A percentile compares a stretch with the other conserved stretches of the same genome.
These are phyloP conservation scores for Meteorus colon DNA, from an alignment of 2,888 invertebrate species.

Conservation along the genomic window DNA sequence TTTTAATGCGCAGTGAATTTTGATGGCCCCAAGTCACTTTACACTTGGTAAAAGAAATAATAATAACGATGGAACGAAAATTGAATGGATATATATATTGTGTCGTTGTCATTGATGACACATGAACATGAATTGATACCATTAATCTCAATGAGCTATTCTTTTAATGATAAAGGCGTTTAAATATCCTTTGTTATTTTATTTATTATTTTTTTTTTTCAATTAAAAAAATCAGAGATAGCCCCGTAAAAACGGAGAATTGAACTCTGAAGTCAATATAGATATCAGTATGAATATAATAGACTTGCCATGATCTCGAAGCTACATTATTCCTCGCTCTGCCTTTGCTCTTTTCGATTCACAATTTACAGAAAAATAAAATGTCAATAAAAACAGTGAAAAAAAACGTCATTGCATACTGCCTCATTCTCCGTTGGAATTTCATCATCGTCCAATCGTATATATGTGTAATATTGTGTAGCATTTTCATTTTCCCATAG, in stretches of 20 bases:
- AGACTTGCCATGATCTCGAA: not conserved
- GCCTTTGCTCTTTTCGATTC: not conserved
- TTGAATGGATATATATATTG: not conserved
- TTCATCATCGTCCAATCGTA: conserved; percentile 35
- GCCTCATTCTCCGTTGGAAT: conserved; percentile 38
- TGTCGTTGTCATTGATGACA: not conserved
- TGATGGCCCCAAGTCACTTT: not conserved
- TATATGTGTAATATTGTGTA: not conserved
- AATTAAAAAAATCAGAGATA: not conserved
- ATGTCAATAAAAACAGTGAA: conserved; percentile 13
- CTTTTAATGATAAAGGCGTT: not conserved
- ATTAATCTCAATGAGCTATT: not conserved
- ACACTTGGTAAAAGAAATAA: not conserved
- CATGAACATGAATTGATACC: not conserved
- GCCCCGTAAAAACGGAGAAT: not conserved
- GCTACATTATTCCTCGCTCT: not conserved
- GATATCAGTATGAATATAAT: not conserved
- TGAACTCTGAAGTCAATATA: not conserved
- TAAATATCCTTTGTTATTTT: not conserved
- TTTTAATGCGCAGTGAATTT: not conserved
- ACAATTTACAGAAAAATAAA: not conserved
- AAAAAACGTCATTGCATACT: conserved; percentile 15
- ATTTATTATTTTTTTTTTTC: not conserved
- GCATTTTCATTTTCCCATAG: conserved; percentile 21
- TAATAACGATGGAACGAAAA: not conserved